phyloP scores from a whole-genome alignment of 1,140 invertebrate genomes.

The Riptortus pedestris region DNA sequence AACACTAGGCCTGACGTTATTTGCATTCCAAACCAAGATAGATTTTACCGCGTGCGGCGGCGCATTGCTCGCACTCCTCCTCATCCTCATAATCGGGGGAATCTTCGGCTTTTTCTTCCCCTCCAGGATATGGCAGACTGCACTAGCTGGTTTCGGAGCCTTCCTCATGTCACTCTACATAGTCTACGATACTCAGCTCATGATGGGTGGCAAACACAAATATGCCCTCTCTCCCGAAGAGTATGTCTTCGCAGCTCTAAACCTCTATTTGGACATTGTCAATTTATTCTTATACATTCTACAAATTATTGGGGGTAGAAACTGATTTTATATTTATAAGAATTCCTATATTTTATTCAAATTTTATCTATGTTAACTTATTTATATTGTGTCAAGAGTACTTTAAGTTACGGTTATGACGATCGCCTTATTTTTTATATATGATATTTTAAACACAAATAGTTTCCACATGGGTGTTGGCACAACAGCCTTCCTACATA shows the following conservation, averaged over 20 bases:
- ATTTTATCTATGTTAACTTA: too few relatives aligned
- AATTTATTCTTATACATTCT: constrained; percentile 85
- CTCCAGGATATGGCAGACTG: constrained; percentile 42
- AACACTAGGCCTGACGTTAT: constrained; percentile 72
- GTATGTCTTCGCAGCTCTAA: constrained; percentile 88
- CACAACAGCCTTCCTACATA: too few relatives aligned
- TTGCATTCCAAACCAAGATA: constrained; percentile 85
- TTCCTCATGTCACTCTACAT: constrained; percentile 70
- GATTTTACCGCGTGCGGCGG: constrained; percentile 83
- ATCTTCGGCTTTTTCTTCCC: constrained; percentile 59
- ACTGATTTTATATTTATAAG: too few relatives aligned
- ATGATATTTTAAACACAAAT: too few relatives aligned
- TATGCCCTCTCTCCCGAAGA: constrained; percentile 89
- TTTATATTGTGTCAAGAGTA: too few relatives aligned
- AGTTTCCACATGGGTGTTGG: too few relatives aligned
- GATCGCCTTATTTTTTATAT: too few relatives aligned
- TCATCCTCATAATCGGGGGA: constrained; percentile 75
- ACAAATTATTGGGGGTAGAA: constrained; percentile 3
- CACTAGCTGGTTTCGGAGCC: constrained; percentile 64
- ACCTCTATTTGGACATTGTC: constrained; percentile 80
- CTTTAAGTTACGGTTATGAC: too few relatives aligned
- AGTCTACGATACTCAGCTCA: constrained; percentile 88
- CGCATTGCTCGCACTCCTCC: constrained; percentile 58
- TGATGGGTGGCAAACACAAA: constrained; percentile 86
- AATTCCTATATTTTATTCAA: too few relatives aligned